A percentile compares a stretch with the other conserved stretches of the same genome.
Conservation (phyloP, 2,113 vertebrate genomes). For the Ophiodon elongatus region DNA sequence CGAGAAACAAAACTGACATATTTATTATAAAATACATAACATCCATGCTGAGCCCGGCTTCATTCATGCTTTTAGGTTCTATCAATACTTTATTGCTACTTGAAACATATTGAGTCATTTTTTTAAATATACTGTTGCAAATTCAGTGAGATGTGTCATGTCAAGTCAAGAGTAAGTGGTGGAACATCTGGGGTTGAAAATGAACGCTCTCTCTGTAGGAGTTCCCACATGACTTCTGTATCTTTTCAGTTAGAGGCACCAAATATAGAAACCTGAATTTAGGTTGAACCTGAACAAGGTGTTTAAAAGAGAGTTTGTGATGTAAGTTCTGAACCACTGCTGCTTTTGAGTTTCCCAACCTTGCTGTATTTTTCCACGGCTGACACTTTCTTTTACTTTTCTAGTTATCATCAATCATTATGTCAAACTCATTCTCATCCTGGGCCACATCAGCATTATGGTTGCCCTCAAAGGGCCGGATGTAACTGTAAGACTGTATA, state of each 20-base stretch:
- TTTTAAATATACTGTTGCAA: background rate
- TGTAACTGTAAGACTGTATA: too few species aligned
- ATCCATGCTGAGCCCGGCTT: conserved; percentile 1
- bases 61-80: conserved; percentile 11
- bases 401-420: conserved; percentile 48
- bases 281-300: conserved; percentile 23
- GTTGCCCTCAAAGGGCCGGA: background rate
- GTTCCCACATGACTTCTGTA: conserved; percentile 24
- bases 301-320: conserved; percentile 31
- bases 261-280: conserved; percentile 43
- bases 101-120: conserved; percentile 17
- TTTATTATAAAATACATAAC: background rate
- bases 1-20: background rate
- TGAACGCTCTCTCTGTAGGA: background rate
- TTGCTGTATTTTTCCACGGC: conserved; percentile 19
- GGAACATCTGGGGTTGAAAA: conserved; percentile 36
- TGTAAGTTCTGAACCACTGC: background rate
- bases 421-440: too few species aligned
- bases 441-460: too few species aligned
- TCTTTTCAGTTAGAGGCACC: conserved; percentile 44
- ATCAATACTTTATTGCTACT: conserved; percentile 1
- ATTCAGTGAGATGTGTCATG: conserved; percentile 5
- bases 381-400: conserved; percentile 41
- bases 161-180: background rate
- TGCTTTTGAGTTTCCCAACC: conserved; percentile 9